A percentile compares a stretch with the other conserved stretches of the same genome.
Conservation (phyloP, 1,140 invertebrate species). For the Bombus sibiricus region DNA sequence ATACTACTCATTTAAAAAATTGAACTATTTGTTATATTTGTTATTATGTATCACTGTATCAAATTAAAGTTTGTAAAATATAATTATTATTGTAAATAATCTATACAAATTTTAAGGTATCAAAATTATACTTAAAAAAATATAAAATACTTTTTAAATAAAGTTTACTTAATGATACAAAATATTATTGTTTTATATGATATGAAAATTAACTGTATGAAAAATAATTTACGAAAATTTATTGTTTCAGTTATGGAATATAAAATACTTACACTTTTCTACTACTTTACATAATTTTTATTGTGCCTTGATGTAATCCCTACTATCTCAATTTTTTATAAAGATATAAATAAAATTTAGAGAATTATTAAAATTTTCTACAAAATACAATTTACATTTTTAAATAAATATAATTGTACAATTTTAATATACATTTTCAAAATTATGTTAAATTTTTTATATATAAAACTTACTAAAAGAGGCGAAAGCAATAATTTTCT, state of each 20-base stretch:
- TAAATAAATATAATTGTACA: conserved; percentile 42
- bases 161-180: neutral
- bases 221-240: conserved; percentile 33
- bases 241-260: conserved; percentile 1
- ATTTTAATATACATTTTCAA: conserved; percentile 25
- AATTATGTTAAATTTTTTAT: conserved; percentile 19
- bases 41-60: neutral
- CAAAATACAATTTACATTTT: conserved; percentile 37
- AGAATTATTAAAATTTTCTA: conserved; percentile 49
- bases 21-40: conserved; percentile 3
- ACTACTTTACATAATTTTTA: neutral
- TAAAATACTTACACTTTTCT: conserved; percentile 23
- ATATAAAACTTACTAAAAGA: conserved; percentile 24
- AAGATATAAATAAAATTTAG: conserved; percentile 21
- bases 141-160: neutral
- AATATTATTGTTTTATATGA: conserved; percentile 1
- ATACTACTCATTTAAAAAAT: neutral
- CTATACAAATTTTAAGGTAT: neutral
- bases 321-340: neutral
- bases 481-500: conserved; percentile 5
- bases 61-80: conserved; percentile 4
- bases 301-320: neutral
- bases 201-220: conserved; percentile 9
- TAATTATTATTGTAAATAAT: neutral
- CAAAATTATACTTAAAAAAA: conserved; percentile 7